Percentiles rank a stretch among this genome's conserved stretches.
Conservation (phyloP, 2,888 invertebrate species). For the Euplagia quadripunctaria region DNA sequence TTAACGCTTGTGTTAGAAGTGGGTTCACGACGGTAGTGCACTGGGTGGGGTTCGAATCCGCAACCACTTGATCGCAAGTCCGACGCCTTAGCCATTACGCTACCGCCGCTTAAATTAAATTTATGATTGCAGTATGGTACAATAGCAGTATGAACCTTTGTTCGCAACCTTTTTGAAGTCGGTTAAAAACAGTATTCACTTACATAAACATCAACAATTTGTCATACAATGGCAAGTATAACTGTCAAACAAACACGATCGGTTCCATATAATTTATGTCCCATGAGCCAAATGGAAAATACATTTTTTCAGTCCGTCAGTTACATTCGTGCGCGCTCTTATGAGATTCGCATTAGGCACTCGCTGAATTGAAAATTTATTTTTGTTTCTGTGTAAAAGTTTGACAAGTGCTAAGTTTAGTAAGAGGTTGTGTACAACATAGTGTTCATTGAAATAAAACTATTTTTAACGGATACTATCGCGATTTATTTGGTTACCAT, state of each 20-base stretch:
- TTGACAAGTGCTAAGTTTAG: conserved; percentile 32
- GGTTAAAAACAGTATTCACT: not conserved
- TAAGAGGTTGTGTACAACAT: conserved; percentile 28
- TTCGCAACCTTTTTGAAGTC: too few relatives aligned
- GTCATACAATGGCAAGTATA: conserved; percentile 23
- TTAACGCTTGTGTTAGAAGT: too few relatives aligned
- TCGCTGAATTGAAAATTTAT: conserved; percentile 38
- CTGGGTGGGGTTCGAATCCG: too few relatives aligned
- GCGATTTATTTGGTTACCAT: too few relatives aligned
- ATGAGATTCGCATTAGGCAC: conserved; percentile 50
- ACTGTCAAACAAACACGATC: conserved; percentile 35
- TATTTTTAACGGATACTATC: too few relatives aligned
- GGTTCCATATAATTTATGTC: conserved; percentile 34
- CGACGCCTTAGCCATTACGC: too few relatives aligned
- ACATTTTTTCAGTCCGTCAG: conserved; percentile 47
- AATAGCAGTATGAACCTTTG: too few relatives aligned
- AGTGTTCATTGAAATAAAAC: too few relatives aligned
- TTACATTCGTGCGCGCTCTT: conserved; percentile 44
- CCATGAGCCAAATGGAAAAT: conserved; percentile 39
- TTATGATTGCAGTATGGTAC: too few relatives aligned
- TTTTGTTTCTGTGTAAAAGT: conserved; percentile 38
- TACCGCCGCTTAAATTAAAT: too few relatives aligned
- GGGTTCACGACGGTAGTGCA: too few relatives aligned
- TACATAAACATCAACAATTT: conserved; percentile 6
- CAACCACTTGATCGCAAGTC: too few relatives aligned